Conservation (phyloP, 2,797 vertebrate genomes). For the Chelon auratus region DNA sequence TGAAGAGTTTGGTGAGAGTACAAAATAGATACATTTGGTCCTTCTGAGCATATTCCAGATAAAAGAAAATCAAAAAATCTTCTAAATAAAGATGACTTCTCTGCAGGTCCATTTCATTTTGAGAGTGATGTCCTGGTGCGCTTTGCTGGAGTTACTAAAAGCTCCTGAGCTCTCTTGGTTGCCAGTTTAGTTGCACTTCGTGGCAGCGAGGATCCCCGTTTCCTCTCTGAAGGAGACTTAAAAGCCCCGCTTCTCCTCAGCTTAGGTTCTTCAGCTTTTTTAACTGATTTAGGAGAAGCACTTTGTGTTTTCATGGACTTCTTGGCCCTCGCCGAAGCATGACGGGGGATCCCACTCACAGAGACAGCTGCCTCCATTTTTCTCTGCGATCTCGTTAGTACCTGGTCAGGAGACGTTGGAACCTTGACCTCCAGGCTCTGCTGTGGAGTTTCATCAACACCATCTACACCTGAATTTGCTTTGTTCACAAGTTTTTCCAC, state of each 20-base stretch:
- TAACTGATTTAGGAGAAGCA: constrained; percentile 61
- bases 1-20: constrained; percentile 45
- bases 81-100: constrained; percentile 30
- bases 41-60: constrained; percentile 56
- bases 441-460: constrained; percentile 43
- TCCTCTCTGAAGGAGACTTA: constrained; percentile 70
- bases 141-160: constrained; percentile 73
- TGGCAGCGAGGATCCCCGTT: constrained; percentile 40
- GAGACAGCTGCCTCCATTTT: constrained; percentile 77
- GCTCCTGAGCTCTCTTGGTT: constrained; percentile 75
- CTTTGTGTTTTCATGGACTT: constrained; percentile 53
- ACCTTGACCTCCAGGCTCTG: constrained; percentile 59
- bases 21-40: constrained; percentile 65
- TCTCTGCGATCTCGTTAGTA: constrained; percentile 86
- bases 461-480: constrained; percentile 51
- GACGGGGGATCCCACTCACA: constrained; percentile 49
- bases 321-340: constrained; percentile 58
- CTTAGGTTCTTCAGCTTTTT: constrained; percentile 59
- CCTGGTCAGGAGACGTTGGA: constrained; percentile 80
- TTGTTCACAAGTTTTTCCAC: constrained; percentile 64
- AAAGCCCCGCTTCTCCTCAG: constrained; percentile 66
- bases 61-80: constrained; percentile 38
- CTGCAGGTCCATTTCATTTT: constrained; percentile 70
- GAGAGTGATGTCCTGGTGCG: constrained; percentile 81
- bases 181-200: constrained; percentile 67